Base-by-base conservation (phyloP, 2,797 vertebrate species). In the Cryptoblepharus egeriae region DNA sequence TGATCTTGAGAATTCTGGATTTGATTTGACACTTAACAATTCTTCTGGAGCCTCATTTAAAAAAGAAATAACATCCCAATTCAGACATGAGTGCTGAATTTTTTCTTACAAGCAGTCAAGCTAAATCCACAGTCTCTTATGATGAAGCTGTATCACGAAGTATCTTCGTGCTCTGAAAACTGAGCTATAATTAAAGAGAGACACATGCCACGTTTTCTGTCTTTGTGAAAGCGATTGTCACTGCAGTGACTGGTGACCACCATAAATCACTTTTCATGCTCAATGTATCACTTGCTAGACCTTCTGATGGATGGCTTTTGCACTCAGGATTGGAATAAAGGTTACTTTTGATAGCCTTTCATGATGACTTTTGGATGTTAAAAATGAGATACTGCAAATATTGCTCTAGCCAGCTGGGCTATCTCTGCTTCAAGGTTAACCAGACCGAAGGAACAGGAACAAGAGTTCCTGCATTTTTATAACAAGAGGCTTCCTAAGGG, bases 1-100 rank as follows among this genome's bases (percentile, higher is more conserved):
- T 20, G 90, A 92, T 90, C 91, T 91, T 89, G 89, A 94, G 93
- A 94, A 93, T 94, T 94, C 82, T 24, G 88, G 52, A 90, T 89
- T 91, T 90, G 85, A 92, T 90, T 91, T 90, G 92, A 82, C 87
- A 83, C 91, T 89, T 91, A 90, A 92, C 85, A 88, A 63, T 83
- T 93, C 88, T 93, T 89, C 60, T 63, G 78, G 65, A 85, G 78
- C 70, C 87, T 81, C 90, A 90, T 92, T n/a, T 90, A 91, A 92
- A 92, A 49, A 49, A 49, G 13, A 49, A 88, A 15, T 42, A 82
- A 89, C 84, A 55, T 10, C 39, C 58, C 67, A 77, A 77, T 55
- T 87, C 32, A 81, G 77, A 88, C 79, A 26, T 78, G 32, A 70
- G 74, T 71, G 86, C 81, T 81, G 52, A 65, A 67, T 80, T 86